Evolutionary conservation across 2,113 vertebrate genomes (phyloP), one percentile per base, ranked within the genome.

Genomic region (Orientallactaga bullata): DNA sequence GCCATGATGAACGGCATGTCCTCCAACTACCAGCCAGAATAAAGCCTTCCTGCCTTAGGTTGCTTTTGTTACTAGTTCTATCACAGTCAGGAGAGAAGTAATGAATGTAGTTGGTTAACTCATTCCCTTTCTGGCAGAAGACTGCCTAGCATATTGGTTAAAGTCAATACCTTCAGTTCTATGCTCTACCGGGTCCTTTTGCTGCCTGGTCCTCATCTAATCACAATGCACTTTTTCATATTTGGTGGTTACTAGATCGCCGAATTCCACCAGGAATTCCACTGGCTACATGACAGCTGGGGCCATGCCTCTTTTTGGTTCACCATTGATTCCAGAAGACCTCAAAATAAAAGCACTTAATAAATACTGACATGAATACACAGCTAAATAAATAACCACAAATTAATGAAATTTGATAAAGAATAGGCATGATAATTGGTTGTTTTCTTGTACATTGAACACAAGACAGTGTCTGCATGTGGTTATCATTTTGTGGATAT

Each of bases 391-490:
- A 86, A 86, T 88, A 95, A 76, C 65, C 86, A 35, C 21, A 11
- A 69, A 80, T 90, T 83, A 94, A 87, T 85, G 89, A 87, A 93
- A 74, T 85, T 85, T 91, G 72, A 26, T 93, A 88, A 95, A 32
- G 42, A 93, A 73, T 74, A 93, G 30, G n/a, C 68, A 85, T 58
- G 87, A 61, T 35, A 39, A 5, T 80, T 92, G 69, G 35, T 51
- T 94, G 42, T 90, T 93, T 85, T 37, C 28, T 91, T 81, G 5
- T 30, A 78, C 20, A 61, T 42, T 91, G 66, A 82, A 32, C n/a
- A 80, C 0, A 15, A 97, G 84, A 47, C 11, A 61, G 4, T 65
- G 13, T 11, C 42, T 74, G 55, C n/a, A 79, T 66, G 7, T 93
- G 82, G 73, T 78, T 93, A 90, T 15, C 9, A 47, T 93, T 94